Evolutionary conservation across 2,113 vertebrate species (phyloP), one percentile per base, ranked within the genome.

Genomic region (Pterocles orientalis): DNA sequence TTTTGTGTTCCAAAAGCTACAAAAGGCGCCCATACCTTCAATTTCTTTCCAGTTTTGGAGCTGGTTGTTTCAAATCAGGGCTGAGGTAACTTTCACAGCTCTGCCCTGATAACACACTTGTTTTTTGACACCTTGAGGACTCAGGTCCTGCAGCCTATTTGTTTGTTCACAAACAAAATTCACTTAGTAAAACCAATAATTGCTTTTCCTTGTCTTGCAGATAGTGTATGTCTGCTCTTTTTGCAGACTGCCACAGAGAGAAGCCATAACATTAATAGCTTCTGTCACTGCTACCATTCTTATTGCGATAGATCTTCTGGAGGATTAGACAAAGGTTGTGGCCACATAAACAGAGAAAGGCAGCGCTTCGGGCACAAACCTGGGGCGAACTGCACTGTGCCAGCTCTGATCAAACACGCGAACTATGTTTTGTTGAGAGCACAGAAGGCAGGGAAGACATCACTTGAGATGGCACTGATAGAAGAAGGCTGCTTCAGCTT

Each of bases 261-360:
- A 97, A 94, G 61, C 24, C 53, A 41, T 64, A 81, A 92, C 95
- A 64, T 64, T 88, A 93, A 95, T 66, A 88, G 60, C 43, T 90
- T 88, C 84, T 95, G 88, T 93, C 94, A 95, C 80, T 88, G 70
- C 76, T 94, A 93, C 84, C 70, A 31, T 69, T 95, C 83, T 88
- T 78, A 33, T 18, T 86, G 80, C 4, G 13, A 81, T 34, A 88
- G 77, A 56, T 88, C 87, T 95, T 96, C 86, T 88, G 80, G 72
- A 92, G 92, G 29, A 92, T 96, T 95, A 96, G 51, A 77, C 85
- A 93, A 88, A 86, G 51, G 85, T 47, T 95, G 86, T 90, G 82
- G 92, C 82, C 75, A 47, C 84, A 91, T 73, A 77, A 88, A 89
- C 77, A 91, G 73, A 60, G 89, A 82, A 95, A 86, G 91, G 89